These are phyloP conservation scores for Gallinago paraguaiae DNA, from an alignment of 2,113 vertebrate species.

Conservation along the genomic window DNA sequence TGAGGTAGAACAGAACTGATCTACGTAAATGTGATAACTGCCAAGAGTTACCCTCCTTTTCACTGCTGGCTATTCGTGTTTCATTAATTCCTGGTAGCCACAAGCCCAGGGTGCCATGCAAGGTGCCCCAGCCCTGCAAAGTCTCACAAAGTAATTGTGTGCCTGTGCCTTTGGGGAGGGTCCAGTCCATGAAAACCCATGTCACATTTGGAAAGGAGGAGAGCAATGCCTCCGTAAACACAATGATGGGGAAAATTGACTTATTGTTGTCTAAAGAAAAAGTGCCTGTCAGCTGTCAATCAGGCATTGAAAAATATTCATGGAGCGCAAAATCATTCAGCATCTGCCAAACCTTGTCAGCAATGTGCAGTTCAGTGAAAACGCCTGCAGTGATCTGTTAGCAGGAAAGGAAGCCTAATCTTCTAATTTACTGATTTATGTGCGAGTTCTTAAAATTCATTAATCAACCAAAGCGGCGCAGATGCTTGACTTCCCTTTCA, in stretches of 20 bases:
- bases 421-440: background rate
- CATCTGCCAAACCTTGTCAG: background rate
- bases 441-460: background rate
- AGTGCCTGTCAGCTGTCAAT: background rate
- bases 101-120: background rate
- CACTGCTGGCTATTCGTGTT: background rate
- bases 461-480: background rate
- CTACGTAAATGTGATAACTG: fast-evolving
- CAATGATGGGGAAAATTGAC: background rate
- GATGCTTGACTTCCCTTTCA: background rate
- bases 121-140: background rate
- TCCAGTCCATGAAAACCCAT: background rate
- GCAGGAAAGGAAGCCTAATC: background rate
- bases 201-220: background rate
- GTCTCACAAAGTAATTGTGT: too few relatives aligned
- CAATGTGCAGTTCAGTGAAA: background rate
- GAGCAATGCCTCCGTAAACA: background rate
- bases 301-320: background rate
- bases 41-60: background rate
- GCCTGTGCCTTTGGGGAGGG: background rate
- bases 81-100: fast-evolving
- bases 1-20: background rate
- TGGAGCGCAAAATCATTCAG: background rate
- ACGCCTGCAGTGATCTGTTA: background rate
- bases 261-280: background rate